Conservation (phyloP, 1,140 invertebrate species). For the Rhizoglyphus robini region DNA sequence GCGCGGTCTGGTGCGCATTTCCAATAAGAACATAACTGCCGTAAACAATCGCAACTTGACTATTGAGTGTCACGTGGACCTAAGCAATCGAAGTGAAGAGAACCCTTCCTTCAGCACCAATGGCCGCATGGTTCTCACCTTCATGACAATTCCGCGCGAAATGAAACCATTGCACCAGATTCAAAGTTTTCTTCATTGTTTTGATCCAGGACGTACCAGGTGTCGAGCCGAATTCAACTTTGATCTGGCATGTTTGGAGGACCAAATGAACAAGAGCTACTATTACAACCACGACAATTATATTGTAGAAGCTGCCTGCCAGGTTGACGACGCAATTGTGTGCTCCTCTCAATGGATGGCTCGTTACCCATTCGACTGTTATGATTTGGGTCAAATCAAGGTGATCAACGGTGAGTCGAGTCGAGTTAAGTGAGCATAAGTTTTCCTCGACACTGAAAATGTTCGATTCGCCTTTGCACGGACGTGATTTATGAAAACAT, state of each 20-base stretch:
- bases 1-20: neutral
- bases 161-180: constrained; percentile 11
- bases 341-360: neutral
- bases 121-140: constrained; percentile 1
- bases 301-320: constrained; percentile 10
- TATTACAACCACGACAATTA: neutral
- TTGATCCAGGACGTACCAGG: constrained; percentile 2
- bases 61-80: neutral
- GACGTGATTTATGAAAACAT: too few relatives aligned
- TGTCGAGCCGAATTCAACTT: constrained; percentile 11
- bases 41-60: constrained; percentile 11
- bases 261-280: neutral
- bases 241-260: constrained; percentile 7
- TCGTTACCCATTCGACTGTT: neutral
- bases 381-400: neutral
- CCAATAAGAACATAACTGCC: constrained; percentile 6
- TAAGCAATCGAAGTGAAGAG: neutral
- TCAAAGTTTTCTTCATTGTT: constrained; percentile 16
- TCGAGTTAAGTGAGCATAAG: neutral
- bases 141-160: neutral
- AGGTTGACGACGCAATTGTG: constrained; percentile 1
- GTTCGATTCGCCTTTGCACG: neutral
- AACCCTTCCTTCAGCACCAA: neutral
- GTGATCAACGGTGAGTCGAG: constrained; percentile 6
- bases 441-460: neutral